Evolutionary conservation across 92 coral and sea anemone genomes (phyloP).

Genomic region (Paramuricea clavata): DNA sequence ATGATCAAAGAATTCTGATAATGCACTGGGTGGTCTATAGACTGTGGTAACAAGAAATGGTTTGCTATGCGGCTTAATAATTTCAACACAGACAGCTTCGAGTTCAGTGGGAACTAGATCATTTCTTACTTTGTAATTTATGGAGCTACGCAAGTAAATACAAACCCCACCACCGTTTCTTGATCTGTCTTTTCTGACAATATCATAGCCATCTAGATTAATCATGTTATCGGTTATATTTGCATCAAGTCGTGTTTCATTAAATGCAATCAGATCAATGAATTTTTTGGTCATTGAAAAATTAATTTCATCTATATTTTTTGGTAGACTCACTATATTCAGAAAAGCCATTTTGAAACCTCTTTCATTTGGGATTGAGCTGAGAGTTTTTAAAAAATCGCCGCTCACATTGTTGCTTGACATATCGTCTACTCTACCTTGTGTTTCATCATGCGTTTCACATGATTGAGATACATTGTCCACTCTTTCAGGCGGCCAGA

Average conservation of each 20-base stretch:
- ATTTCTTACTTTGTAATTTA: constrained; percentile 34
- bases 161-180: constrained; percentile 54
- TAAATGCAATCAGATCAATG: not conserved
- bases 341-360: constrained; percentile 22
- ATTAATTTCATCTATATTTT: not conserved
- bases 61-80: constrained; percentile 56
- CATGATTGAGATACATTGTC: not conserved
- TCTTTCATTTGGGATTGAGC: constrained; percentile 14
- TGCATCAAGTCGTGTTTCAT: constrained; percentile 4
- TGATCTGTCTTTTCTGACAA: constrained; percentile 49
- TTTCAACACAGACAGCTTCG: constrained; percentile 57
- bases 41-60: constrained; percentile 54
- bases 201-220: constrained; percentile 39
- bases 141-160: constrained; percentile 49
- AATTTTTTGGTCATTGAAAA: constrained; percentile 3
- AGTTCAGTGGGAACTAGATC: constrained; percentile 40
- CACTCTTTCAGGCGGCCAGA: too few relatives aligned
- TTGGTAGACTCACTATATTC: not conserved
- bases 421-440: not conserved
- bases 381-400: not conserved
- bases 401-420: not conserved
- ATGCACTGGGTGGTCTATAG: constrained; percentile 57
- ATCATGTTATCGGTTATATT: constrained; percentile 11
- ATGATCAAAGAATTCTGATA: constrained; percentile 22
- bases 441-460: not conserved